Conservation (phyloP, 2,797 vertebrate genomes). For the Mormyrus proboscirostris region DNA sequence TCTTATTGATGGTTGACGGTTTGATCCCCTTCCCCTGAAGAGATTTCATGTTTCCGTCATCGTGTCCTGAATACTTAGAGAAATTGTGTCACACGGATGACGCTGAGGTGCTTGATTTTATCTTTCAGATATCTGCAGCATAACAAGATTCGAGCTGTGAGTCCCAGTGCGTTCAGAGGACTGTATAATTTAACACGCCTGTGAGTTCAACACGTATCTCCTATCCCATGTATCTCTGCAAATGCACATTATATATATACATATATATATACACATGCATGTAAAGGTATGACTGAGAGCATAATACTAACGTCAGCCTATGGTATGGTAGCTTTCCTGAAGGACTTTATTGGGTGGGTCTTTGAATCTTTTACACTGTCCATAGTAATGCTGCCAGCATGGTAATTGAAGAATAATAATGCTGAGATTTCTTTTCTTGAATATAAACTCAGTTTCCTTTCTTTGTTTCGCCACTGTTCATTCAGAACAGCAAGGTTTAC, state of each 20-base stretch:
- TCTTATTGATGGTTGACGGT: not conserved
- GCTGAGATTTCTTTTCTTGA: not conserved
- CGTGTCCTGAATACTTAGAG: not conserved
- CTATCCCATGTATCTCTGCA: too few relatives aligned
- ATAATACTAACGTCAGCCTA: not conserved
- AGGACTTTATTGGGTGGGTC: not conserved
- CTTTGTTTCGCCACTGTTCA: not conserved
- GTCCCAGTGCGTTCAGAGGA: slow-evolving; percentile 76
- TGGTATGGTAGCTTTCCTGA: not conserved
- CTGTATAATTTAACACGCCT: slow-evolving; percentile 82
- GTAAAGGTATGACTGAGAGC: not conserved
- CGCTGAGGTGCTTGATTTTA: not conserved
- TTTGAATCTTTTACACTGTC: not conserved
- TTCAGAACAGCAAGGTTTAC: not conserved
- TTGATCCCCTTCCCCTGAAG: not conserved
- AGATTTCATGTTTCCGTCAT: not conserved
- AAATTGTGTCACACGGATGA: not conserved
- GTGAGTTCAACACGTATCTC: slow-evolving; percentile 62
- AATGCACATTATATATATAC: not conserved
- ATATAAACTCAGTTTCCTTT: not conserved
- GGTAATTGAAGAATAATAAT: not conserved
- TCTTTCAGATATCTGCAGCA: slow-evolving; percentile 78
- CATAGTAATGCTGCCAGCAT: not conserved
- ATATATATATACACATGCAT: not conserved
- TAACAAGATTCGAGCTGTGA: slow-evolving; percentile 76